Base-by-base conservation (phyloP, 2,113 vertebrate species). In the Platichthys stellatus region DNA sequence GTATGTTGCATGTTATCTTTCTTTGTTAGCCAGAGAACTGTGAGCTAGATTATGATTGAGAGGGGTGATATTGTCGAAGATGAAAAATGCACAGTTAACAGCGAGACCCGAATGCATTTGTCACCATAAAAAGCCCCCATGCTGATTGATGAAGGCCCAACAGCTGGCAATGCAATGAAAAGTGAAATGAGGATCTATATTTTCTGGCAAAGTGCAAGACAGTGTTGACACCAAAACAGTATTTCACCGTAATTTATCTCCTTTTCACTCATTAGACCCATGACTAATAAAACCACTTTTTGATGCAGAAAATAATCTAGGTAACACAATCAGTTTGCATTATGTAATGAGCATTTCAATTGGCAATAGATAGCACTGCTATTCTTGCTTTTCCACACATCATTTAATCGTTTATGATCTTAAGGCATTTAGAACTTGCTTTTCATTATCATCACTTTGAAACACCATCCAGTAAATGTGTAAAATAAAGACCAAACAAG, bases 81-180 rank as follows among this genome's bases (percentile, higher is more conserved):
- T 89, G 86, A 91, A 86, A 87, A 88, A 89, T 85, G 80, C 72
- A 83, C 76, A 84, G 86, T 88, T 88, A 91, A 86, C 78, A 76
- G 85, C 66, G 23, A 89, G 85, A 86, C 88, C 86, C 14, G 5
- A 85, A 83, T 76, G 63, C 86, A 85, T 91, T 88, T 88, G 87
- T 91, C 89, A 85, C 78, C 66, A 82, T 87, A 88, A 87, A 90
- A 57, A 57, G 64, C 28, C 70, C 64, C 69, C 63, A 43, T 72
- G 24, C 77, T 81, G 83, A 92, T 83, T 88, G 72, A 92, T 90
- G 85, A 88, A 81, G 77, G 63, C 84, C 76, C 81, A 87, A 88
- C 86, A 92, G 79, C 89, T 90, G 84, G 85, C 76, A 81, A 84
- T 82, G 71, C 84, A 83, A 87, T 88, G 88, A 83, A 81, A 84